These are phyloP conservation scores for Phymanthus crucifer DNA, from an alignment of 92 coral and sea anemone genomes.

Conservation along the genomic window DNA sequence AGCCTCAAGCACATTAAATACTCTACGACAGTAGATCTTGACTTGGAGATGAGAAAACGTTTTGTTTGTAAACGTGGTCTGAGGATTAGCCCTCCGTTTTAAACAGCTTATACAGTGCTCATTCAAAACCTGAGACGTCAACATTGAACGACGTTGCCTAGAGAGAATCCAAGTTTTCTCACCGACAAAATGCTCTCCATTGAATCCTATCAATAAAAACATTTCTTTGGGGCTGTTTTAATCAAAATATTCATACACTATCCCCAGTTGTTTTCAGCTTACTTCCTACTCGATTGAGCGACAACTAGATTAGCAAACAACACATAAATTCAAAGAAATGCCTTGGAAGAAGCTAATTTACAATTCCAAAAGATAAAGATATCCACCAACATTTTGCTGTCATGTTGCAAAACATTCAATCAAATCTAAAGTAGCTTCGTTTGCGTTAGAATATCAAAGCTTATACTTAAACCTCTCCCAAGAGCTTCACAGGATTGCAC, in stretches of 20 bases:
- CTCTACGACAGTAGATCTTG: not conserved
- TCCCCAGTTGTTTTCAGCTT: not conserved
- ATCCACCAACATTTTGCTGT: not conserved
- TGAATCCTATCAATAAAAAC: not conserved
- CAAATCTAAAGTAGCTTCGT: not conserved
- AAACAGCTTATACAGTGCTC: slow-evolving; percentile 19
- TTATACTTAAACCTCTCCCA: not conserved
- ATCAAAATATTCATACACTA: not conserved
- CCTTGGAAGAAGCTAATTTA: not conserved
- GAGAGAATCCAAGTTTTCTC: slow-evolving; percentile 13
- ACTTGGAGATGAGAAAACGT: slow-evolving; percentile 7
- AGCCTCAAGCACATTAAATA: slow-evolving; percentile 4
- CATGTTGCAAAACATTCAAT: not conserved
- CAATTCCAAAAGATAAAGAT: not conserved
- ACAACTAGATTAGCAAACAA: not conserved
- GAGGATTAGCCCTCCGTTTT: slow-evolving; percentile 17
- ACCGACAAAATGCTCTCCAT: not conserved
- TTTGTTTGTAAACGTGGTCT: slow-evolving; percentile 30
- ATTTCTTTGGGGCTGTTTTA: not conserved
- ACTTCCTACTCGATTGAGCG: not conserved
- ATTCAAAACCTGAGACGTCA: slow-evolving; percentile 3
- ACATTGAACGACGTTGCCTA: slow-evolving; percentile 20
- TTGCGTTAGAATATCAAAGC: not conserved
- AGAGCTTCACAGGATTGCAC: not conserved
- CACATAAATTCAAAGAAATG: not conserved